Base-by-base conservation (phyloP, 2,113 vertebrate species). In the Orcinus orca region DNA sequence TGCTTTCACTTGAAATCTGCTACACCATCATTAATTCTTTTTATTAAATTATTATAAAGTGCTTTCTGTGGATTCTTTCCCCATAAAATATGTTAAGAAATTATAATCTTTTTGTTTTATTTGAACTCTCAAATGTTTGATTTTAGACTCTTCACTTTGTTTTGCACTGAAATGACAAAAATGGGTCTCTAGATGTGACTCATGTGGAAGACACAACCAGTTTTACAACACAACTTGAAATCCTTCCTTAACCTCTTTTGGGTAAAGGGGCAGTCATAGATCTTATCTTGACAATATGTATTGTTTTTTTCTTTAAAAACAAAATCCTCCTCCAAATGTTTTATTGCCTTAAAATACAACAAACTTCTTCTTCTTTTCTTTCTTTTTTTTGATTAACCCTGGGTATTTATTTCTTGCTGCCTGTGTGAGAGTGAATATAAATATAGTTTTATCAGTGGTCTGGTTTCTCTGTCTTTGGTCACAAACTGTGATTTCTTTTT, bases 401-500 rank as follows among this genome's bases (percentile, higher is more conserved):
- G 50, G 62, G 20, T 60, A 53, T 82, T 82, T 70, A 26, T 47
- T 90, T 58, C 29, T 70, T 87, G 26, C n/a, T 33, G 44, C 41
- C 81, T 36, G 8, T n/a, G 17, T 88, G 70, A 94, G 38, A 94
- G 14, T 36, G 58, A 84, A 80, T 76, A 60, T 12, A 83, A 68
- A 44, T 62, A 77, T 18, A 26, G 10, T 82, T 86, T 89, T 86
- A 38, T 83, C 47, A 20, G 53, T 82, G 55, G 31, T 85, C 55
- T 63, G 17, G 8, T 44, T 93, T 36, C 71, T 95, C 33, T 65
- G 41, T 67, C 68, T 88, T 91, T 79, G 89, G 82, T 55, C 38
- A 93, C 58, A 94, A 74, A 86, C 73, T 67, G 20, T 76, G 86
- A 88, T 93, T 97, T 97, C 86, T 88, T 95, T 96, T 93, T 60